These are phyloP conservation scores for Tubulanus polymorphus DNA, from an alignment of 2,888 invertebrate genomes.

Conservation along the genomic window DNA sequence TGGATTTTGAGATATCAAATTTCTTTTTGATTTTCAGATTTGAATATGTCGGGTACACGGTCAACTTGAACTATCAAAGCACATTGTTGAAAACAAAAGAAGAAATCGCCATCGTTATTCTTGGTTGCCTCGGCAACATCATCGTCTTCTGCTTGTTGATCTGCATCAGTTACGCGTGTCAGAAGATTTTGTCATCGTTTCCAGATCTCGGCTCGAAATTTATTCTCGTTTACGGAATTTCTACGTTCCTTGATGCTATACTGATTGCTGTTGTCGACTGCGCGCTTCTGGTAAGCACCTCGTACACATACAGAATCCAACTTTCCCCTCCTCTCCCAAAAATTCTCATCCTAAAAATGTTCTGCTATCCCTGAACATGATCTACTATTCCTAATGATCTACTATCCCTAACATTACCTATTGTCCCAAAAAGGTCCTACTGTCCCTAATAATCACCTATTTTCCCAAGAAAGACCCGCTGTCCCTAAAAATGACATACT, in stretches of 20 bases:
- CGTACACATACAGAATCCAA: too few relatives aligned
- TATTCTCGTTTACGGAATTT: constrained; percentile 39
- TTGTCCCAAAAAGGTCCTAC: too few relatives aligned
- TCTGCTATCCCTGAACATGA: too few relatives aligned
- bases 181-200: constrained; percentile 33
- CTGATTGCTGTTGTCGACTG: constrained; percentile 41
- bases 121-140: constrained; percentile 41
- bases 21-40: constrained; percentile 42
- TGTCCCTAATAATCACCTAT: too few relatives aligned
- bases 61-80: constrained; percentile 48
- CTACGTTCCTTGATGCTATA: constrained; percentile 42
- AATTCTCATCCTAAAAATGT: too few relatives aligned
- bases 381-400: too few relatives aligned
- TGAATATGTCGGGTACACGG: constrained; percentile 47
- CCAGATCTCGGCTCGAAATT: constrained; percentile 48
- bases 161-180: constrained; percentile 30
- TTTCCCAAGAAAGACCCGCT: too few relatives aligned
- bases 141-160: constrained; percentile 35
- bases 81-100: constrained; percentile 37
- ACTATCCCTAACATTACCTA: too few relatives aligned
- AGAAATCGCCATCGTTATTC: constrained; percentile 41
- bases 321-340: too few relatives aligned
- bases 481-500: too few relatives aligned
- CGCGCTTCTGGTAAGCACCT: constrained; percentile 29
- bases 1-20: too few relatives aligned